phyloP scores from a whole-genome alignment of 2,888 invertebrate species.

The Lysandra bellargus region DNA sequence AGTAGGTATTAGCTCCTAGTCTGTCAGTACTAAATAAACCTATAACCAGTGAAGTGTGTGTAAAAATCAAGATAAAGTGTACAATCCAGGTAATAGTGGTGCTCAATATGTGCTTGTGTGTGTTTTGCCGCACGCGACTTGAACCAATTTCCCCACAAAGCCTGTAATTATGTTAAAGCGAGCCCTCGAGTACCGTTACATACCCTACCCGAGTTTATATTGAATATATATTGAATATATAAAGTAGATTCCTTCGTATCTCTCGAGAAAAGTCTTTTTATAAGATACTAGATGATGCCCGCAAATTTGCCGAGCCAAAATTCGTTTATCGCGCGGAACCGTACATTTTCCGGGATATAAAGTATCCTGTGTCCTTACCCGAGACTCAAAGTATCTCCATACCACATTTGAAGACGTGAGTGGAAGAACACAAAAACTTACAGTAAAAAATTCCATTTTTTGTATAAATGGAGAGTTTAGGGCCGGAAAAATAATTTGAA shows the following conservation, averaged over 20 bases:
- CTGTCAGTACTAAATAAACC: not conserved
- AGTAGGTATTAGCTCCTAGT: no score
- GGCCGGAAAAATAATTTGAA: no score
- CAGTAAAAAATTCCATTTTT: no score
- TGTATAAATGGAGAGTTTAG: no score
- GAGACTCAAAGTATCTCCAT: no score
- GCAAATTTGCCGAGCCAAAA: no score
- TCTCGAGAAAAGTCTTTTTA: constrained; percentile 1
- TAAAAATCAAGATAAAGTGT: constrained; percentile 7
- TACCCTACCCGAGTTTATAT: not conserved
- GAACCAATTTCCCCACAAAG: constrained; percentile 35
- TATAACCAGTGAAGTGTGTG: not conserved
- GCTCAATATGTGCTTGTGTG: constrained; percentile 15
- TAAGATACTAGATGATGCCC: not conserved
- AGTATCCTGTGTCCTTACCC: no score
- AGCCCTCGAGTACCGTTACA: constrained; percentile 29
- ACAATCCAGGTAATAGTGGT: not conserved
- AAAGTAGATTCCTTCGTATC: not conserved
- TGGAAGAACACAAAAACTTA: no score
- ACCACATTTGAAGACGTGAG: no score
- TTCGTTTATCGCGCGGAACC: no score
- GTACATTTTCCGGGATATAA: no score
- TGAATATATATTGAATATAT: constrained; percentile 3
- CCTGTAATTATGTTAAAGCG: constrained; percentile 36
- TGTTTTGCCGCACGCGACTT: constrained; percentile 33